Evolutionary conservation across 1,140 invertebrate genomes (phyloP), one percentile per base, ranked within the genome.

Genomic region (Melipona quadrifasciata): DNA sequence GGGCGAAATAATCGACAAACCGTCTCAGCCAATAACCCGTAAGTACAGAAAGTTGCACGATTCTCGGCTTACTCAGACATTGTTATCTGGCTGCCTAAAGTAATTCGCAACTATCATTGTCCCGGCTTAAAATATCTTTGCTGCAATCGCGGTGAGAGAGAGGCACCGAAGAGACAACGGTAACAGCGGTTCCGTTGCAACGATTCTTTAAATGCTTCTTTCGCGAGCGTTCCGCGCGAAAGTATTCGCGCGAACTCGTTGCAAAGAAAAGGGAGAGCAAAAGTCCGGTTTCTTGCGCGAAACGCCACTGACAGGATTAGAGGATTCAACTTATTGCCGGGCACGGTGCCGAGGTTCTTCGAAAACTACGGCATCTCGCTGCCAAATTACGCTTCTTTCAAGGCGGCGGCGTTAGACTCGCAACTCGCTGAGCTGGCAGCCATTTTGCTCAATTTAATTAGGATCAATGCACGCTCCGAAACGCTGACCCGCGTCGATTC

Each of bases 321-420:
- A 70, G n/a, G 34, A 64, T 53, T n/a, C 39, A 53, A 53, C 68
- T 73, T 81, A 81, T 74, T 73, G 39, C 1, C 31, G 80, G 70
- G 70, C 70, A 16, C 14, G 24, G 14, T 81, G 80, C 80, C 70
- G 70, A 73, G n/a, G 6, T 47, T 64, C 17, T 61, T 53, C 39
- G 57, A 64, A 53, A 74, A 81, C 80, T 81, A 24, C 27, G 70
- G 0, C 8, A 21, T 19, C 6, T n/a, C 55, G 55, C 34, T 74
- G 80, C 70, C 80, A 81, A 81, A 81, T 74, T 73, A 53, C 64
- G 39, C 39, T 81, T 74, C 70, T 53, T 74, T 74, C 53, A 74
- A 74, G 57, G 14, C 21, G 10, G 16, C 39, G 39, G 34, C 58
- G 53, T 81, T 74, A 81, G 27, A n/a, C 55, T 51, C 11, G 21